Conservation (phyloP, 1,140 invertebrate genomes). For the Neotoxoptera formosana region DNA sequence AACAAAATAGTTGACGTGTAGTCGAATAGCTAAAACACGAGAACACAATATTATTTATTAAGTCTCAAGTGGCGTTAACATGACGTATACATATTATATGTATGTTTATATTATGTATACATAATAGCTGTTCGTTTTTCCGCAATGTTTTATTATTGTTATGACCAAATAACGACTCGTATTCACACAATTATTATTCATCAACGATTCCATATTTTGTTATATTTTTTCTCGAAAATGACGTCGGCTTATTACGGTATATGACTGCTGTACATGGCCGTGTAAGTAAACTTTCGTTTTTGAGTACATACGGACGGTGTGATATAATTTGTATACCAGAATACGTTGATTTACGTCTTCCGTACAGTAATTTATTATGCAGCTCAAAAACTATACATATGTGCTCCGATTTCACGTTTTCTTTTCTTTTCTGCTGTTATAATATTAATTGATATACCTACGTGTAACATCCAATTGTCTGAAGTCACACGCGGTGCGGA, state of each 20-base stretch:
- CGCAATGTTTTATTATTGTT: not conserved
- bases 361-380: not conserved
- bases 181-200: not conserved
- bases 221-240: not conserved
- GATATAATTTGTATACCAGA: constrained; percentile 3
- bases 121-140: not conserved
- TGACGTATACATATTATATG: not conserved
- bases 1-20: not conserved
- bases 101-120: not conserved
- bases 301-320: not conserved
- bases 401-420: constrained; percentile 7
- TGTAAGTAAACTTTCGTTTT: not conserved
- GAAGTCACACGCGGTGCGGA: not conserved
- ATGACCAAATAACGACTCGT: not conserved
- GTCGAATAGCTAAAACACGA: not conserved
- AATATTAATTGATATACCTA: constrained; percentile 4
- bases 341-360: not conserved
- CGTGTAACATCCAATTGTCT: not conserved
- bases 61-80: not conserved
- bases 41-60: not conserved
- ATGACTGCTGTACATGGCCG: not conserved
- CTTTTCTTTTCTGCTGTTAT: not conserved
- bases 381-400: not conserved
- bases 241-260: not conserved
- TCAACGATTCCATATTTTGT: not conserved